A percentile compares a stretch with the other conserved stretches of the same genome.
These are phyloP conservation scores for Collichthys lucidus DNA, from an alignment of 2,113 vertebrate genomes.

Conservation along the genomic window DNA sequence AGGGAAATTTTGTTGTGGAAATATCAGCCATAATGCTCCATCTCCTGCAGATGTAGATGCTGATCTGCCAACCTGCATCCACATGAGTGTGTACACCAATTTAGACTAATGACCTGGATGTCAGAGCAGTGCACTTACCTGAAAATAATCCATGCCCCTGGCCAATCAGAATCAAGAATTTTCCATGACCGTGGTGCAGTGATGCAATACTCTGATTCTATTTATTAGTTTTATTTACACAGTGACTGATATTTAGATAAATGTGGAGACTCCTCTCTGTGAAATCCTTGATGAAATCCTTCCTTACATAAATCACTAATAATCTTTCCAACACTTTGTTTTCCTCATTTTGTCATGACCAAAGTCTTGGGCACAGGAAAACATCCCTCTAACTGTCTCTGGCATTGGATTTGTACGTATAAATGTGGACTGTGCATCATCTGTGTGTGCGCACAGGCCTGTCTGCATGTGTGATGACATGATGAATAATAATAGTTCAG, in stretches of 20 bases:
- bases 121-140: background rate
- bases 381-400: slow-evolving; percentile 13
- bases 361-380: slow-evolving; percentile 37
- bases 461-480: slow-evolving; percentile 46
- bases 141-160: background rate
- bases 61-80: too few relatives aligned
- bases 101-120: slow-evolving; percentile 1
- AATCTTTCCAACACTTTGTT: background rate
- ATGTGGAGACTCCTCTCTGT: too few relatives aligned
- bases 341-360: slow-evolving; percentile 20
- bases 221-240: background rate
- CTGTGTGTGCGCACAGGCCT: slow-evolving; percentile 17
- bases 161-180: background rate
- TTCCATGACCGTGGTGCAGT: background rate
- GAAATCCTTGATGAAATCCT: background rate
- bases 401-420: slow-evolving; percentile 42
- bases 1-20: slow-evolving; percentile 8
- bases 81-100: too few relatives aligned
- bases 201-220: background rate
- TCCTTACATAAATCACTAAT: background rate
- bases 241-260: background rate
- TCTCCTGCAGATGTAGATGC: background rate
- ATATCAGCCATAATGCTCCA: slow-evolving; percentile 11
- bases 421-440: slow-evolving; percentile 40
- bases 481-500: slow-evolving; percentile 58